Conservation (phyloP, 2,113 vertebrate species). For the Amazona vittata region DNA sequence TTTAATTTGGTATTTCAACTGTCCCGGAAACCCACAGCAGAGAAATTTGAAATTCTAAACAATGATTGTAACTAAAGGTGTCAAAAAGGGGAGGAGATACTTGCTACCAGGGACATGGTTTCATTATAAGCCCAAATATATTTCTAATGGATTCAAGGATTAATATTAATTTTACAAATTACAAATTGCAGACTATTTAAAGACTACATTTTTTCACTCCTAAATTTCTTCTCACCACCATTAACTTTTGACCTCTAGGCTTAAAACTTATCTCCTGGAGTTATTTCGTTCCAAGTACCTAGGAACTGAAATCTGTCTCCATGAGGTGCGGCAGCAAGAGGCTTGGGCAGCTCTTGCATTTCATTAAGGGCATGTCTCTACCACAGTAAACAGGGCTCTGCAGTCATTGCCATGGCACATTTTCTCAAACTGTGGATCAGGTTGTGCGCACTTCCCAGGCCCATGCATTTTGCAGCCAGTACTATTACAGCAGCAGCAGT, state of each 20-base stretch:
- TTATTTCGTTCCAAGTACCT: background rate
- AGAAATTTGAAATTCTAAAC: background rate
- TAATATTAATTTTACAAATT: slow-evolving; percentile 7
- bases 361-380: background rate
- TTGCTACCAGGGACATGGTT: background rate
- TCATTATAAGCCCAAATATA: background rate
- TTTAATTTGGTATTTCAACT: background rate
- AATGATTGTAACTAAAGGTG: background rate
- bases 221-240: background rate
- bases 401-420: fast-evolving
- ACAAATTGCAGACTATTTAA: background rate
- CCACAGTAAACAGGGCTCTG: background rate
- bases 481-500: background rate
- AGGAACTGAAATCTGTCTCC: background rate
- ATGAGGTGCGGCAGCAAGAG: background rate
- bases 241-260: background rate
- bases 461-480: background rate
- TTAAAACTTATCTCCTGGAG: background rate
- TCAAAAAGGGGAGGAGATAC: background rate
- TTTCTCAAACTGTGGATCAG: too few species aligned
- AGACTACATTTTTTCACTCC: background rate
- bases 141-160: background rate
- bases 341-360: background rate
- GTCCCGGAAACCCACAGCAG: background rate
- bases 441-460: fast-evolving